These are phyloP conservation scores for Acanthaster planci DNA, from an alignment of 35 echinoderm and acorn worm species.

Conservation along the genomic window DNA sequence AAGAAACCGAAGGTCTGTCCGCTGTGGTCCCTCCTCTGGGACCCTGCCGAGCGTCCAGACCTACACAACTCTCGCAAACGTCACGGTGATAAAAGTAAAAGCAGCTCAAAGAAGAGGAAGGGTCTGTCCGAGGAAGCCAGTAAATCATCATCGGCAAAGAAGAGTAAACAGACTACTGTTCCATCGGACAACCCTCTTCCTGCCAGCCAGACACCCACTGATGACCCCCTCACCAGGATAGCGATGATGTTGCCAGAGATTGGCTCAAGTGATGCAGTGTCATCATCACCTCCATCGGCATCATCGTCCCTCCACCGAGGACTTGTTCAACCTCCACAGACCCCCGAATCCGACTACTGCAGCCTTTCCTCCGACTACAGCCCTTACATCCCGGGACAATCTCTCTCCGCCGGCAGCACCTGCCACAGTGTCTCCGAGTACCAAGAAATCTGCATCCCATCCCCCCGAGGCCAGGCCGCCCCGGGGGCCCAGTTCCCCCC, in stretches of 20 bases:
- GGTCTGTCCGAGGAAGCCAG: not conserved
- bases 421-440: not conserved
- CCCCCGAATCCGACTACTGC: slow-evolving; percentile 12
- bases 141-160: not conserved
- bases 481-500: not conserved
- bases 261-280: not conserved
- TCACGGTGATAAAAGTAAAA: not conserved
- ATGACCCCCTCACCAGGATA: not conserved
- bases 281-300: not conserved
- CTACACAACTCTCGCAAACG: not conserved
- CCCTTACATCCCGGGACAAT: not conserved
- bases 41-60: not conserved
- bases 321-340: not conserved
- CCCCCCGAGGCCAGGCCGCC: not conserved
- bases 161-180: not conserved
- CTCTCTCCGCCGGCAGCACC: not conserved
- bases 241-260: not conserved
- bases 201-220: not conserved
- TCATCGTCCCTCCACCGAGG: not conserved
- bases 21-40: not conserved
- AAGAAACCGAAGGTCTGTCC: not conserved
- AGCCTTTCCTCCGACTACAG: not conserved
- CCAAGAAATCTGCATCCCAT: not conserved
- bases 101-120: not conserved
- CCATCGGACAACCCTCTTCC: not conserved